Conservation (phyloP, 2,797 vertebrate genomes). For the Myotis pilosus region DNA sequence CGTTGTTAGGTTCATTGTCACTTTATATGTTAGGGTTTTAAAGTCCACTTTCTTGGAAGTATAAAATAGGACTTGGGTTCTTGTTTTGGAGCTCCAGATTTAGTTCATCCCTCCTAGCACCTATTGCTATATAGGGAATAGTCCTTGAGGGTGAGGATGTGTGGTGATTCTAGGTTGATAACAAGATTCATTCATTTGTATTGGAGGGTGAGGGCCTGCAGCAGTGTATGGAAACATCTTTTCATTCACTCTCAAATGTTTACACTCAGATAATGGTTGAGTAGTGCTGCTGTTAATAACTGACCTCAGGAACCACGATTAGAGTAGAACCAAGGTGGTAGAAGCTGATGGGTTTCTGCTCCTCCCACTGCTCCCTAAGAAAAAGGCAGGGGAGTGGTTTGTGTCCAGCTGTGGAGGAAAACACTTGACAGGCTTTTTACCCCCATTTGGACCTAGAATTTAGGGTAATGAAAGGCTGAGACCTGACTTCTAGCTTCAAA, state of each 20-base stretch:
- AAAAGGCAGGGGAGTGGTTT: background rate
- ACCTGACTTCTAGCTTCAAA: background rate
- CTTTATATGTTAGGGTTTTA: background rate
- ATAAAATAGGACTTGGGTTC: background rate
- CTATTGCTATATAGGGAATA: background rate
- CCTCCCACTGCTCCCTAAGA: background rate
- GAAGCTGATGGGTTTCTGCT: background rate
- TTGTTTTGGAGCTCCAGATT: background rate
- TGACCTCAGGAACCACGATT: background rate
- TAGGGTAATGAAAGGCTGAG: background rate
- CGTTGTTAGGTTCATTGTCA: background rate
- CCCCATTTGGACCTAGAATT: background rate
- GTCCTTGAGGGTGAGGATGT: background rate
- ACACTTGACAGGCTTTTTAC: background rate
- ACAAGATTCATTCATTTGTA: background rate
- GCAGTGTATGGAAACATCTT: background rate
- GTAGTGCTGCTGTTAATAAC: background rate
- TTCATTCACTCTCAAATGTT: background rate
- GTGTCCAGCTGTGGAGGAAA: background rate
- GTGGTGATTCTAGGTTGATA: background rate
- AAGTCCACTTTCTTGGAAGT: background rate
- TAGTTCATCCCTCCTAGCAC: background rate
- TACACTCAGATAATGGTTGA: background rate
- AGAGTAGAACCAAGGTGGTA: background rate
- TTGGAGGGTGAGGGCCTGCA: background rate